Conservation (phyloP, 2,113 vertebrate species). For the Actenoides lindsayi region DNA sequence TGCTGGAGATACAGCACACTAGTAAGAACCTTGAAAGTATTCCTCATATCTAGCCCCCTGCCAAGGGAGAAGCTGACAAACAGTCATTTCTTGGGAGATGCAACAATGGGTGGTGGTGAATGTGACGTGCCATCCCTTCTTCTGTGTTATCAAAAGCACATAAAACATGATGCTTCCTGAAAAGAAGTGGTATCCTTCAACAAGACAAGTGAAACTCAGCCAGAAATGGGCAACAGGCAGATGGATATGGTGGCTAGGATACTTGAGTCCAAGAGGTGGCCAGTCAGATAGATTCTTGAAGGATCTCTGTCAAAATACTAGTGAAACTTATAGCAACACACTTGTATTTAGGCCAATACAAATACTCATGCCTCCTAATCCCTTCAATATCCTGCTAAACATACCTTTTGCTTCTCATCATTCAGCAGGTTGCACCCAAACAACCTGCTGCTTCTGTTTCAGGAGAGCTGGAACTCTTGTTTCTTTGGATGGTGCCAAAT, state of each 20-base stretch:
- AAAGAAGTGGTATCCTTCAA: background rate
- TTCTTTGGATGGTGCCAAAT: background rate
- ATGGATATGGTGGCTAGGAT: background rate
- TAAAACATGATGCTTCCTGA: background rate
- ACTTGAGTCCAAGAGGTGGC: background rate
- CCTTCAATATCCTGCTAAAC: background rate
- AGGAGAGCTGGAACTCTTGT: background rate
- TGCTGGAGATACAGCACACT: background rate
- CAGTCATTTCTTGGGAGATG: background rate
- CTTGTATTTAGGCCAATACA: background rate
- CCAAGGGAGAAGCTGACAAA: background rate
- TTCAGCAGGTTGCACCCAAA: background rate
- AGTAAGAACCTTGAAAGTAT: background rate
- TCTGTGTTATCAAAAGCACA: background rate
- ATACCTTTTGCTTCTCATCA: background rate
- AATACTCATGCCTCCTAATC: background rate
- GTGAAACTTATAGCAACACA: background rate
- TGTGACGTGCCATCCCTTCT: background rate
- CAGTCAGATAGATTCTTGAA: background rate
- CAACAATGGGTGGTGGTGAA: background rate
- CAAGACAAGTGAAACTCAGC: background rate
- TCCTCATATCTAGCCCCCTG: background rate
- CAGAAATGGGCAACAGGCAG: background rate
- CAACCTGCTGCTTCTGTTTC: background rate
- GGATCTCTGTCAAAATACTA: background rate